Evolutionary conservation across 2,797 vertebrate genomes (phyloP).

Genomic region (Myotis daubentonii): DNA sequence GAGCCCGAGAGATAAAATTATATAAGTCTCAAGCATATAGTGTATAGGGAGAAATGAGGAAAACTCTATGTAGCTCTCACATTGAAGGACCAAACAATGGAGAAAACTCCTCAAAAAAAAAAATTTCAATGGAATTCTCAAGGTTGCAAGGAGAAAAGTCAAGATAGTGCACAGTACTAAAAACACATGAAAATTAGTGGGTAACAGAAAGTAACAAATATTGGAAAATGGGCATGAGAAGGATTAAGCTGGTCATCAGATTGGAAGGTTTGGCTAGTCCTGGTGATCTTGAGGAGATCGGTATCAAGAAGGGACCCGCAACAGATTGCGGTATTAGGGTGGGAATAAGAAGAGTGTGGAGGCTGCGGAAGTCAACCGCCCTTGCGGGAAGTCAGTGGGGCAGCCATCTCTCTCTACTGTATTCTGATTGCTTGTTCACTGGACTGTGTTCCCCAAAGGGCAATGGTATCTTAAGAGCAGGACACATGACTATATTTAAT

Average conservation of each 20-base stretch:
- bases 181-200: background rate
- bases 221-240: background rate
- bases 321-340: too few relatives aligned
- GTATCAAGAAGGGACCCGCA: rapidly evolving
- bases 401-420: background rate
- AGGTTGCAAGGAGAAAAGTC: background rate
- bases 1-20: background rate
- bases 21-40: background rate
- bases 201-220: background rate
- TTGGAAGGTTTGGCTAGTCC: background rate
- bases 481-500: background rate
- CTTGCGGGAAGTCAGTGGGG: background rate
- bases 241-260: background rate
- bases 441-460: background rate
- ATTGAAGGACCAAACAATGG: background rate
- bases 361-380: rapidly evolving
- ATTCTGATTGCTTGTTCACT: background rate
- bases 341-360: background rate
- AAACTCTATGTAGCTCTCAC: background rate
- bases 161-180: background rate
- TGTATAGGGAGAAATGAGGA: background rate
- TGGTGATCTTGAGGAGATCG: background rate
- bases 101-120: background rate
- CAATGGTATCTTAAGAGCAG: background rate
- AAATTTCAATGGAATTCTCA: background rate